Base-by-base conservation (phyloP, 2,888 invertebrate species). In the Ctenicera cuprea region DNA sequence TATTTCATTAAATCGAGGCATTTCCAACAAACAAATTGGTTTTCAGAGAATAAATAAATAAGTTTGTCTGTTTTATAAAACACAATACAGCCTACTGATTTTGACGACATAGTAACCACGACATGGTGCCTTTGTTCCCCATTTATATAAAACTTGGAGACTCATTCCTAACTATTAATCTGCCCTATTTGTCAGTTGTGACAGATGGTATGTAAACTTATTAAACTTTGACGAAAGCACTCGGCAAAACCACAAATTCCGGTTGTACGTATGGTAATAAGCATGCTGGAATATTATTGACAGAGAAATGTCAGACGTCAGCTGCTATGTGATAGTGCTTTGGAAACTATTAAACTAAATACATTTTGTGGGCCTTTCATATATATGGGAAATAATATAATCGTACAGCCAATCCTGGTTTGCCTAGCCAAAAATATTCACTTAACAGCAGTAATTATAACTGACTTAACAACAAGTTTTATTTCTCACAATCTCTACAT, bases 201-300 rank as follows among this genome's bases (percentile, higher is more conserved):
- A 22, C 50, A 50, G 50, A 50, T 50, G 20, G 22, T 3, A 22
- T 50, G 50, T 50, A 50, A 50, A 50, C 50, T 50, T 50, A 50
- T 50, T 50, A 50, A 50, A 50, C 22, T 50, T 50, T 22, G 50
- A 22, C 22, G 50, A 50, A 22, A 50, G 50, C 50, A 50, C 7
- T 20, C 50, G 1, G n/a, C 26, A 20, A 50, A 50, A 50, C 50
- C 50, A 22, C 50, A 50, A 50, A 50, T 50, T 22, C 12, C 50
- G 18, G 22, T 50, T 22, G 50, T 50, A 50, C 20, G 50, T 50
- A 50, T 50, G 50, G 50, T 50, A 50, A 50, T 50, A 50, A 50
- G 50, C 50, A 22, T 50, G 9, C 8, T 50, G 4, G 20, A 50
- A 50, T 22, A 50, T 50, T 50, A 50, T 50, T 50, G 50, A 50